Base-by-base conservation (phyloP, 2,888 invertebrate genomes). In the Cantharis rufa region DNA sequence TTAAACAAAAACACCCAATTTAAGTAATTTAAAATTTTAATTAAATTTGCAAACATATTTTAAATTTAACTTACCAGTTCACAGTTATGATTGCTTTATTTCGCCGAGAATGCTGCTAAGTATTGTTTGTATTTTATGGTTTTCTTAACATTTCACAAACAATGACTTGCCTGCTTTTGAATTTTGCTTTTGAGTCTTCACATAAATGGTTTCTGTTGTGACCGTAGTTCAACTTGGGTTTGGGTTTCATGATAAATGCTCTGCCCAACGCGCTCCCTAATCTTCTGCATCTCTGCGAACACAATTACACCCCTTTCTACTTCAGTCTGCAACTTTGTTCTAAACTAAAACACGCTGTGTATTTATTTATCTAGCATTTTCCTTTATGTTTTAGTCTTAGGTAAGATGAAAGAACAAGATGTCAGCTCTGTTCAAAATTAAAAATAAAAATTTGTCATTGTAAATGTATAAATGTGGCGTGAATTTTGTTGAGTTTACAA, bases 251-350 rank as follows among this genome's bases (percentile, higher is more conserved):
- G 88, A 88, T 88, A 87, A 88, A 88, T 88, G 87, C 86, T 85
- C 84, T 84, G 84, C 86, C 85, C 86, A 86, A 86, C 86, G 86
- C 85, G 85, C 84, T 84, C 86, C 86, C 87, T 87, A 87, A 87
- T 87, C 87, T 87, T 86, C 86, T 86, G 86, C 86, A 86, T 86
- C 86, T 85, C 86, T 86, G 86, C 86, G 85, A 86, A 87, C 87
- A 87, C 87, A 87, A 88, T 88, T 87, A 87, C 85, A 83, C 82
- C 83, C 84, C 83, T 78, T 74, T 70, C 78, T 62, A 79, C 75
- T 71, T 79, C 78, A 69, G 78, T 79, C 80, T 78, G 78, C 75
- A 78, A 78, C 79, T 74, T 72, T 77, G 71, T 79, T 77, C 83
- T 82, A 81, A 84, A 81, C 85, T 84, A 82, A 85, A 86, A 86